Conservation (phyloP, 1,140 invertebrate genomes). For the Heliothis virescens region DNA sequence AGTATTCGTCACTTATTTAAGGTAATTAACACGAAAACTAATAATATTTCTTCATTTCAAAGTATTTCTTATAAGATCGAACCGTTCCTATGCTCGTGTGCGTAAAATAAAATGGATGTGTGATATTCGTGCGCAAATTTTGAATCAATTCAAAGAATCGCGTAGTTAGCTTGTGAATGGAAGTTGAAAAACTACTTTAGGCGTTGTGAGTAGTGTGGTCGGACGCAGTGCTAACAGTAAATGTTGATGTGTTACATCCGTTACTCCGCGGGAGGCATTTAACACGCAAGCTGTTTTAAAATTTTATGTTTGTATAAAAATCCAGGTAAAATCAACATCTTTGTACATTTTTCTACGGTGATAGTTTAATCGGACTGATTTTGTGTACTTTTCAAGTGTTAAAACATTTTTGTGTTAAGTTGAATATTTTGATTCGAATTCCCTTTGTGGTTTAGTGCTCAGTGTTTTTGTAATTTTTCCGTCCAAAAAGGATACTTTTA, state of each 20-base stretch:
- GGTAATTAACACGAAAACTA: constrained; percentile 39
- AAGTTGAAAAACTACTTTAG: constrained; percentile 70
- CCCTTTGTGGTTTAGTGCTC: too few species aligned
- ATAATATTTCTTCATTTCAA: background rate
- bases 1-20: constrained; percentile 24
- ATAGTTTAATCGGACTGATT: background rate
- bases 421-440: too few species aligned
- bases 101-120: constrained; percentile 16
- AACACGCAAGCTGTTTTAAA: constrained; percentile 25
- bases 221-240: constrained; percentile 66
- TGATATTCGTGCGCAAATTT: constrained; percentile 37
- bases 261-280: constrained; percentile 65
- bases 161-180: constrained; percentile 49
- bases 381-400: background rate
- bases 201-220: constrained; percentile 48
- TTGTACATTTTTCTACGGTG: constrained; percentile 23
- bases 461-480: too few species aligned
- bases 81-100: background rate
- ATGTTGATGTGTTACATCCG: constrained; percentile 72
- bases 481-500: too few species aligned
- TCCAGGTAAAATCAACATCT: constrained; percentile 42
- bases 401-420: background rate
- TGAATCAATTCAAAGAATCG: constrained; percentile 49
- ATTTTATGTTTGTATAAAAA: constrained; percentile 15
- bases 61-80: background rate